phyloP scores from a whole-genome alignment of 2,797 vertebrate species.

The Tapera naevia region DNA sequence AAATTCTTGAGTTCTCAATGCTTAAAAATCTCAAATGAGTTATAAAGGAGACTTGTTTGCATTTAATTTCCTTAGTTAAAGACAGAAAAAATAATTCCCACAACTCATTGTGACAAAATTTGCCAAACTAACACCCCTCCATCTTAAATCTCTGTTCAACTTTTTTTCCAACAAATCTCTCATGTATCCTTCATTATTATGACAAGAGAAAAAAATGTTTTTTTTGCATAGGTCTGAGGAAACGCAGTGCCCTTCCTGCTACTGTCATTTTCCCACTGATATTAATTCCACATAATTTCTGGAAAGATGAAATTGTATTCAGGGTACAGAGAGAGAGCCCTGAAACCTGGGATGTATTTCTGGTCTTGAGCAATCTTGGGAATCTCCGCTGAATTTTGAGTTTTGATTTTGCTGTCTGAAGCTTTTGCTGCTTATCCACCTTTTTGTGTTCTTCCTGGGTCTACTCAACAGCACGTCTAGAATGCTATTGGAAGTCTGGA shows the following conservation, averaged over 20 bases:
- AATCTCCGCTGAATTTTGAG: neutral
- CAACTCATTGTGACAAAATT: neutral
- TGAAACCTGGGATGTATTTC: neutral
- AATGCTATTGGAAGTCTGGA: neutral
- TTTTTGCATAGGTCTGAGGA: neutral
- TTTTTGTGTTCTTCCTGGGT: neutral
- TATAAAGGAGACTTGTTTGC: constrained; percentile 40
- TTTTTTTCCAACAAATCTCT: neutral
- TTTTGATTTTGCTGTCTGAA: neutral
- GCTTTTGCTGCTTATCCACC: neutral
- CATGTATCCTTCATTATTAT: neutral
- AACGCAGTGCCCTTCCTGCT: neutral
- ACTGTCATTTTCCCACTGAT: neutral
- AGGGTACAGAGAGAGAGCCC: neutral
- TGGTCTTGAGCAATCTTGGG: neutral
- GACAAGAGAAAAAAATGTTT: neutral
- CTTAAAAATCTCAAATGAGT: constrained; percentile 53
- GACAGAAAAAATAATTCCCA: neutral
- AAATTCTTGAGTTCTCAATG: constrained; percentile 48
- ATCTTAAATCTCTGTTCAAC: neutral
- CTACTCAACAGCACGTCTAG: neutral
- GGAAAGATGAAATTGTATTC: neutral
- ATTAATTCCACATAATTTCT: neutral
- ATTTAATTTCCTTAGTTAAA: constrained; percentile 60
- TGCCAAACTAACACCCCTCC: neutral